Evolutionary conservation across 2,113 vertebrate genomes (phyloP).

Genomic region (Tupaia tana): DNA sequence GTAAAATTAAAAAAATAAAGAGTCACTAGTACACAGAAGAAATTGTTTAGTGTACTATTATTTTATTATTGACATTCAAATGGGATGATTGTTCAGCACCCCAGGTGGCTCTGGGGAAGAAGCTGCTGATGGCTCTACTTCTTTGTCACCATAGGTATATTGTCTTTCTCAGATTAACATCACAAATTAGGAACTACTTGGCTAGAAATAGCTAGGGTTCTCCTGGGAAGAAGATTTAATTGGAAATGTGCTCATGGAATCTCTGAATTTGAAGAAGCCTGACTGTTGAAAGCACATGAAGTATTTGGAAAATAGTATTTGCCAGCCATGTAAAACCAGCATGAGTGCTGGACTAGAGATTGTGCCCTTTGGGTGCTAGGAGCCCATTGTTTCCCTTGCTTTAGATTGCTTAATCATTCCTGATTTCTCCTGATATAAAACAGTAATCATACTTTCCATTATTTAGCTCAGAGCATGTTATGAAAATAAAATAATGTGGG

Average conservation of each 20-base stretch:
- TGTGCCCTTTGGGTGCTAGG: background rate
- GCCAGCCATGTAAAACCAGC: slow-evolving; percentile 58
- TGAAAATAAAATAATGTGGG: slow-evolving; percentile 55
- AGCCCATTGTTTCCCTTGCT: slow-evolving; percentile 16
- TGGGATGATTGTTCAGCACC: slow-evolving; percentile 6
- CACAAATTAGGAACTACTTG: slow-evolving; percentile 49
- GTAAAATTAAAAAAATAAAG: background rate
- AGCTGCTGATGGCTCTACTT: background rate
- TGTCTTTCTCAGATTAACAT: slow-evolving; percentile 56
- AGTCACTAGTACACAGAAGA: background rate
- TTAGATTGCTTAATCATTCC: slow-evolving; percentile 49
- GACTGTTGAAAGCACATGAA: slow-evolving; percentile 65
- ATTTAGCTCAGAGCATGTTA: slow-evolving; percentile 68
- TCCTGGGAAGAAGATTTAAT: slow-evolving; percentile 42
- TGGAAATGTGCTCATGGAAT: slow-evolving; percentile 57
- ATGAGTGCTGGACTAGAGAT: slow-evolving; percentile 25
- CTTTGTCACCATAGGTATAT: slow-evolving; percentile 32
- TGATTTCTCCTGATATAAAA: slow-evolving; percentile 56
- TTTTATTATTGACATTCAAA: background rate
- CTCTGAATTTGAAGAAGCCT: slow-evolving; percentile 57
- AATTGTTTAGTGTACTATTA: background rate
- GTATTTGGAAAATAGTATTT: slow-evolving; percentile 56
- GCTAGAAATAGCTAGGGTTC: slow-evolving; percentile 54
- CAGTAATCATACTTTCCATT: slow-evolving; percentile 61
- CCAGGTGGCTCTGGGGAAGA: background rate